Evolutionary conservation across 2,113 vertebrate genomes (phyloP).

Genomic region (Limnothrissa miodon): DNA sequence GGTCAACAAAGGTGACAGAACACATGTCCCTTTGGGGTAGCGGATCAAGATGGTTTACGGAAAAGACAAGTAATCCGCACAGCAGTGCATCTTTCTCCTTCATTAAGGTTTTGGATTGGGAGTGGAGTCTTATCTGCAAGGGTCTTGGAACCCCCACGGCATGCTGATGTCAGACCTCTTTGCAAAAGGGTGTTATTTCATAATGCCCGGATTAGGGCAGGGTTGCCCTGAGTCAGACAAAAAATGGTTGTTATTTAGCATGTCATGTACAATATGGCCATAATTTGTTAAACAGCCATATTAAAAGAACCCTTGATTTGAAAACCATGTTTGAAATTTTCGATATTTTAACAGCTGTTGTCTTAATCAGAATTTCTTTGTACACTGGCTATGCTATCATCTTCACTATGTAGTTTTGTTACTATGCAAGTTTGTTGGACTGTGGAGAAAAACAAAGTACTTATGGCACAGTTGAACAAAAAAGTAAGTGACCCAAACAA

Average conservation of each 20-base stretch:
- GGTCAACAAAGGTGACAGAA: not conserved
- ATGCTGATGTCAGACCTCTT: conserved; percentile 1
- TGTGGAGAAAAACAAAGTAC: too few relatives aligned
- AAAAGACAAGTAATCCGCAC: not conserved
- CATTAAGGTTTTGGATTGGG: not conserved
- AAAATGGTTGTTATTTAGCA: not conserved
- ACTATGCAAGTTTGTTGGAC: too few relatives aligned
- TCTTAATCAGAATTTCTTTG: not conserved
- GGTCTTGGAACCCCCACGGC: not conserved
- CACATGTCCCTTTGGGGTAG: not conserved
- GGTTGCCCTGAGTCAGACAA: not conserved
- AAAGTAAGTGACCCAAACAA: too few relatives aligned
- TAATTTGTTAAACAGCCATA: not conserved
- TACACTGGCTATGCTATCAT: too few relatives aligned
- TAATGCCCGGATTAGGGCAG: not conserved
- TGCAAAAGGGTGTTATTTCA: not conserved
- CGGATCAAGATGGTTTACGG: not conserved
- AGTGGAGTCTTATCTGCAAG: not conserved
- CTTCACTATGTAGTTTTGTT: not conserved
- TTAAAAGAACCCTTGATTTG: too few relatives aligned
- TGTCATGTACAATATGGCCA: not conserved
- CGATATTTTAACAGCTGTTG: not conserved
- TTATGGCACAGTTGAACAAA: too few relatives aligned
- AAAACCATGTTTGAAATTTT: too few relatives aligned
- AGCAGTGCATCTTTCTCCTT: conserved; percentile 6